Base-by-base conservation (phyloP, 1,140 invertebrate species). In the Drosophila erecta region DNA sequence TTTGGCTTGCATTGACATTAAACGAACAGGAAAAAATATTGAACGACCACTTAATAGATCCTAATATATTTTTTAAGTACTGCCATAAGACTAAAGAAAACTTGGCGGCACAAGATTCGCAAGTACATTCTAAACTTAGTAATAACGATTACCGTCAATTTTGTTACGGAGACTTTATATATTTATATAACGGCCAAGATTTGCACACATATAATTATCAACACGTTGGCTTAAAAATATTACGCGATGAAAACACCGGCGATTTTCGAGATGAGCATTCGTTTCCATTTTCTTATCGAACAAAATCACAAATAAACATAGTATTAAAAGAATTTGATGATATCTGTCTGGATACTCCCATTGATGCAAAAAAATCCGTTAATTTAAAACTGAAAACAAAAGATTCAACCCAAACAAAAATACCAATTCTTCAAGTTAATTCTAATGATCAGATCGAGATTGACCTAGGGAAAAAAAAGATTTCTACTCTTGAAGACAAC, bases 291-390 rank as follows among this genome's bases (percentile, higher is more conserved):
- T 80, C 80, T 54, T 86, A 71, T 41, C 76, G 77, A 22, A 92
- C 90, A 4, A 83, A 78, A 50, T 92, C 91, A 2, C 90, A 92
- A 76, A 80, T 90, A 41, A 86, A 92, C 72, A 64, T 91, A 14
- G 27, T 71, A 38, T 38, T 44, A 11, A 55, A 55, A 33, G 57
- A 51, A 33, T 60, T 49, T 24, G 54, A 38, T 30, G 11, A 15
- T 6, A 7, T 50, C 1, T 17, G 27, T 20, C 10, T 12, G 14
- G 12, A 41, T 24, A 7, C 17, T 14, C 8, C 12, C n/a, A 56
- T 6, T 10, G 40, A 53, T 35, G 27, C 14, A 35, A 27, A 22
- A 17, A 20, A 75, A 20, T 5, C 24, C 4, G 12, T 22, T 47
- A 24, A n/a, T 41, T 20, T 5, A 67, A 53, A 46, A 20, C 30